A percentile compares a stretch with the other conserved stretches of the same genome.
These are phyloP conservation scores for Ptilodon capucinus DNA, from an alignment of 2,888 invertebrate species.

Conservation along the genomic window DNA sequence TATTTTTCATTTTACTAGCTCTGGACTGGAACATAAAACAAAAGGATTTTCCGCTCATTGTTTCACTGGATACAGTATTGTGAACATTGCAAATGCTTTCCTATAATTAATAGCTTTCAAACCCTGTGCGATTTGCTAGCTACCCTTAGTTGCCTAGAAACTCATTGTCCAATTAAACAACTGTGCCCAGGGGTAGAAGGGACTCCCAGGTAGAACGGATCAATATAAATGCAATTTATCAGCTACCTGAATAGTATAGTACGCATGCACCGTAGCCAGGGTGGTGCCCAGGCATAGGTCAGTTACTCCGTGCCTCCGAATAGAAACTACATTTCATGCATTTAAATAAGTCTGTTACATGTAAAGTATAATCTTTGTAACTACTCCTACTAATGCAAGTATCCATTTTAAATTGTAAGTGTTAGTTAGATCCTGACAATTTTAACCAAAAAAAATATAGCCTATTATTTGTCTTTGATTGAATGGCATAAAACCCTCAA, in stretches of 20 bases:
- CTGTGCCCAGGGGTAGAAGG: neutral
- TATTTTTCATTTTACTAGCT: slow-evolving; percentile 69
- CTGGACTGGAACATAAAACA: slow-evolving; percentile 59
- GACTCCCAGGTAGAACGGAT: slow-evolving; percentile 30
- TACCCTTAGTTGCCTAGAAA: neutral
- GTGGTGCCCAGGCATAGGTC: slow-evolving; percentile 63
- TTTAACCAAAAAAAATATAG: too few relatives aligned
- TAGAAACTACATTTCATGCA: slow-evolving; percentile 14
- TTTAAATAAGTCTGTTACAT: neutral
- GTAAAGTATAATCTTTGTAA: too few relatives aligned
- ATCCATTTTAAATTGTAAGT: too few relatives aligned
- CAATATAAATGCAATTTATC: slow-evolving; percentile 61
- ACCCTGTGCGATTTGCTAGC: neutral
- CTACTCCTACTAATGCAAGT: too few relatives aligned
- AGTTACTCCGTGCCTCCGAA: slow-evolving; percentile 50
- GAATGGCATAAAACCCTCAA: neutral
- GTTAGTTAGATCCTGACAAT: too few relatives aligned
- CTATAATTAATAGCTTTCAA: neutral
- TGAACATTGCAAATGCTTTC: slow-evolving; percentile 24
- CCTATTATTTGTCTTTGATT: too few relatives aligned
- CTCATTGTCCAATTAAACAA: neutral
- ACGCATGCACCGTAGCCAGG: slow-evolving; percentile 62
- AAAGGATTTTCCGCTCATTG: slow-evolving; percentile 66
- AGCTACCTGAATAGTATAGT: slow-evolving; percentile 45
- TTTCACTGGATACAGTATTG: slow-evolving; percentile 41